Conservation (phyloP, 2,797 vertebrate genomes). For the Thunnus albacares region DNA sequence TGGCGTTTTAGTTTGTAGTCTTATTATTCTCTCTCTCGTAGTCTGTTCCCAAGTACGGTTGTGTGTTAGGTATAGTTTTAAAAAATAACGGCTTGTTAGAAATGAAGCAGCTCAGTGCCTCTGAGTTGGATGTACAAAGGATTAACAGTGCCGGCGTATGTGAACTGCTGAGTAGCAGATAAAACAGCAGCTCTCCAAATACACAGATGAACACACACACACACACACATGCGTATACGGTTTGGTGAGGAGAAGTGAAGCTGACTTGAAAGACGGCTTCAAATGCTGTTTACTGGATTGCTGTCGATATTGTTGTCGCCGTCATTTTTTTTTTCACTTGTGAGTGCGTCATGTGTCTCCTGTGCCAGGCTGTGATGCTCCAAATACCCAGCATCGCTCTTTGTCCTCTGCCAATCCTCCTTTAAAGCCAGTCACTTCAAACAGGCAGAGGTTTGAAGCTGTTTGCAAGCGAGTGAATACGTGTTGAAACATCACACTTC, state of each 20-base stretch:
- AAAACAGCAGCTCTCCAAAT: conserved; percentile 33
- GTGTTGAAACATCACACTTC: conserved; percentile 42
- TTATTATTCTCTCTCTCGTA: background rate
- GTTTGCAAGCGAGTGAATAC: conserved; percentile 27
- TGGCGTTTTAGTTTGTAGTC: conserved; percentile 11
- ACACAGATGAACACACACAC: conserved; percentile 18
- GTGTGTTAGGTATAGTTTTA: conserved; percentile 23
- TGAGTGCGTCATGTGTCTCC: conserved; percentile 46
- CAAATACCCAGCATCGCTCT: conserved; percentile 42
- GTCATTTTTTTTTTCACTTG: conserved; percentile 8
- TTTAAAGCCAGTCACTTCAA: conserved; percentile 61
- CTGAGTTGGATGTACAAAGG: conserved; percentile 48
- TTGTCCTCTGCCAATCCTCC: conserved; percentile 46
- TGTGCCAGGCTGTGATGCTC: conserved; percentile 50
- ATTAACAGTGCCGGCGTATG: conserved; percentile 32
- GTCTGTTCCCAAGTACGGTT: background rate
- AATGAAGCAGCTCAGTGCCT: conserved; percentile 38
- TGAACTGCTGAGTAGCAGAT: conserved; percentile 48
- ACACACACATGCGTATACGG: background rate
- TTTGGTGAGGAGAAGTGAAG: conserved; percentile 19
- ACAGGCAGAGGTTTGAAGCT: conserved; percentile 38
- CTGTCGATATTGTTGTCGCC: conserved; percentile 51
- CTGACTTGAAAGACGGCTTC: conserved; percentile 56
- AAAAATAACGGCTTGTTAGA: conserved; percentile 42
- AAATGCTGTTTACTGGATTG: conserved; percentile 60